A percentile compares a stretch with the other conserved stretches of the same genome.
These are phyloP conservation scores for Thymelicus sylvestris DNA, from an alignment of 2,888 invertebrate genomes.

Conservation along the genomic window DNA sequence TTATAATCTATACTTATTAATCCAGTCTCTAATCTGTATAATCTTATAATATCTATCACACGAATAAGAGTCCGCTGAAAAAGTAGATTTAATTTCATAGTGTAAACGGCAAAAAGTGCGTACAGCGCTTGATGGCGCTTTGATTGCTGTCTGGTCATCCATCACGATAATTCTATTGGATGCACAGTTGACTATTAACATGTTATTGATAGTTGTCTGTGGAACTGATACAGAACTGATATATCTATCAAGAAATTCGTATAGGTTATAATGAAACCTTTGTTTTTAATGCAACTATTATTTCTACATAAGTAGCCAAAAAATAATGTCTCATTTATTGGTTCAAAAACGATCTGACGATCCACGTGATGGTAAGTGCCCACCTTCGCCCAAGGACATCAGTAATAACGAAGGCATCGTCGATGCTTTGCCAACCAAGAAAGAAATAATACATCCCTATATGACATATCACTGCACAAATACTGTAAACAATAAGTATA, in stretches of 20 bases:
- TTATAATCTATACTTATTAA: slow-evolving; percentile 29
- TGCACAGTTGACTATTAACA: slow-evolving; percentile 1
- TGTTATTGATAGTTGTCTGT: neutral
- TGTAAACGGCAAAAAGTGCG: slow-evolving; percentile 36
- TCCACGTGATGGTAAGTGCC: too few species aligned
- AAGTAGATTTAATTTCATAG: slow-evolving; percentile 36
- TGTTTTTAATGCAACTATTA: too few species aligned
- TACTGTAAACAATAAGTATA: neutral
- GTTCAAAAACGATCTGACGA: too few species aligned
- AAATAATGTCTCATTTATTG: too few species aligned
- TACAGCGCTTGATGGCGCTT: slow-evolving; percentile 32
- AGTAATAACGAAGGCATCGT: too few species aligned
- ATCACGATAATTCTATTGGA: slow-evolving; percentile 50
- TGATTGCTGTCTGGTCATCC: slow-evolving; percentile 46
- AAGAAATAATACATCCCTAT: too few species aligned
- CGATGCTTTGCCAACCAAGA: too few species aligned
- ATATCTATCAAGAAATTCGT: slow-evolving; percentile 7
- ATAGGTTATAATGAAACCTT: too few species aligned
- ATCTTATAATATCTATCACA: slow-evolving; percentile 11
- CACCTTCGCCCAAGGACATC: too few species aligned
- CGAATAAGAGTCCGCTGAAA: slow-evolving; percentile 26
- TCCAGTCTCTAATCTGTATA: slow-evolving; percentile 24
- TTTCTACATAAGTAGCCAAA: too few species aligned
- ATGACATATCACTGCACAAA: too few species aligned
- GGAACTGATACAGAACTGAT: slow-evolving; percentile 9